Evolutionary conservation across 2,113 vertebrate genomes (phyloP).

Genomic region (Heterotis niloticus): DNA sequence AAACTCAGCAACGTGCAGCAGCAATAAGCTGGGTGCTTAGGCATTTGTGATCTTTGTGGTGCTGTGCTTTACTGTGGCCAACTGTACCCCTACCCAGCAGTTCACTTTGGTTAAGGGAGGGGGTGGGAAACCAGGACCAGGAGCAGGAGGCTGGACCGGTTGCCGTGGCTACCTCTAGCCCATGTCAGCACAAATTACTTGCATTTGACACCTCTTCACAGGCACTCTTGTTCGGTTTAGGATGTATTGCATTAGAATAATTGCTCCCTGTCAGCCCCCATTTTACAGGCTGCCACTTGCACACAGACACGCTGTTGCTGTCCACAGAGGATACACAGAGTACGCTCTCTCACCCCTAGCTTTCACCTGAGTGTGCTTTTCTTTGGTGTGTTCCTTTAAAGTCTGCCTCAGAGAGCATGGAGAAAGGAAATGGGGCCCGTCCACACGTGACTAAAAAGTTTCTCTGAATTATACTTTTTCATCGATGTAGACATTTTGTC

Average conservation of each 20-base stretch:
- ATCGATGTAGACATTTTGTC: not conserved
- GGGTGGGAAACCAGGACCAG: conserved; percentile 1
- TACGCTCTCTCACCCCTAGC: conserved; percentile 23
- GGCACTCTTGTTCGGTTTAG: conserved; percentile 53
- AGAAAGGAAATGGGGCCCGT: not conserved
- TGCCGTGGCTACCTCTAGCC: conserved; percentile 52
- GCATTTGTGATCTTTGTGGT: not conserved
- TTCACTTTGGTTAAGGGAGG: conserved; percentile 33
- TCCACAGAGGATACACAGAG: conserved; percentile 27
- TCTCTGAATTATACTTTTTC: not conserved
- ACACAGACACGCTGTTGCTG: conserved; percentile 32
- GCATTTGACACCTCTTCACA: conserved; percentile 56
- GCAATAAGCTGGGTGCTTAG: not conserved
- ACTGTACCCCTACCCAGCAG: not conserved
- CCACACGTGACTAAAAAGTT: not conserved
- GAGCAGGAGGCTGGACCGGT: conserved; percentile 53
- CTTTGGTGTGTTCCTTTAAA: not conserved
- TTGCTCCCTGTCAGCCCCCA: conserved; percentile 60
- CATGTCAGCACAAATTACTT: conserved; percentile 61
- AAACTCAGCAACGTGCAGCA: not conserved
- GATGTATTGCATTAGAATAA: conserved; percentile 62
- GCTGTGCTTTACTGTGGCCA: not conserved
- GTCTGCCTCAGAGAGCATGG: conserved; percentile 19
- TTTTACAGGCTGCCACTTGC: conserved; percentile 52
- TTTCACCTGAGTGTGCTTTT: conserved; percentile 28